A percentile compares a stretch with the other conserved stretches of the same genome.
These are phyloP conservation scores for Rhodophaea formosa DNA, from an alignment of 2,888 invertebrate species.

Conservation along the genomic window DNA sequence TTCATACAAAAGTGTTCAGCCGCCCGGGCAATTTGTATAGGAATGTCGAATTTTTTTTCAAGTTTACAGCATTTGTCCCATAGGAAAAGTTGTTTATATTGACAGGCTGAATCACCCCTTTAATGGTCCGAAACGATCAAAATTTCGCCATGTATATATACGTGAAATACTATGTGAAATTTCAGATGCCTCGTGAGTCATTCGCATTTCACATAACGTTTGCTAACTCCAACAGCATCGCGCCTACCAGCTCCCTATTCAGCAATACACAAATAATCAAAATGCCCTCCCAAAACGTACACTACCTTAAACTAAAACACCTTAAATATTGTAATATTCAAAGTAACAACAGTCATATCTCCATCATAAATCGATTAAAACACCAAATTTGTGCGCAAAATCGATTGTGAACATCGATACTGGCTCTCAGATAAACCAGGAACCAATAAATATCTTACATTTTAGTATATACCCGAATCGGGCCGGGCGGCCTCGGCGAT, in stretches of 20 bases:
- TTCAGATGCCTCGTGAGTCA: not conserved
- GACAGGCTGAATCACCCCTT: no score
- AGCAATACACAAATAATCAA: conserved; percentile 16
- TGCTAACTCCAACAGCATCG: not conserved
- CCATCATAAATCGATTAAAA: conserved; percentile 46
- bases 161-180: not conserved
- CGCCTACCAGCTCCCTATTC: conserved; percentile 14
- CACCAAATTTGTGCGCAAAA: conserved; percentile 43
- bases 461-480: conserved; percentile 57
- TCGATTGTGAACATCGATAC: conserved; percentile 37
- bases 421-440: conserved; percentile 54
- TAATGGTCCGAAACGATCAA: no score
- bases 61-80: no score
- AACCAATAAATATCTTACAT: conserved; percentile 66
- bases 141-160: no score
- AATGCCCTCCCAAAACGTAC: conserved; percentile 15
- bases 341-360: conserved; percentile 36
- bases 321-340: conserved; percentile 25
- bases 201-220: not conserved
- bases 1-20: no score
- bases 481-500: conserved; percentile 54
- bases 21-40: no score
- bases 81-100: no score
- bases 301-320: conserved; percentile 19
- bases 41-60: no score